Evolutionary conservation across 1,140 invertebrate species (phyloP), one percentile per base, ranked within the genome.

Genomic region (Episyrphus balteatus): DNA sequence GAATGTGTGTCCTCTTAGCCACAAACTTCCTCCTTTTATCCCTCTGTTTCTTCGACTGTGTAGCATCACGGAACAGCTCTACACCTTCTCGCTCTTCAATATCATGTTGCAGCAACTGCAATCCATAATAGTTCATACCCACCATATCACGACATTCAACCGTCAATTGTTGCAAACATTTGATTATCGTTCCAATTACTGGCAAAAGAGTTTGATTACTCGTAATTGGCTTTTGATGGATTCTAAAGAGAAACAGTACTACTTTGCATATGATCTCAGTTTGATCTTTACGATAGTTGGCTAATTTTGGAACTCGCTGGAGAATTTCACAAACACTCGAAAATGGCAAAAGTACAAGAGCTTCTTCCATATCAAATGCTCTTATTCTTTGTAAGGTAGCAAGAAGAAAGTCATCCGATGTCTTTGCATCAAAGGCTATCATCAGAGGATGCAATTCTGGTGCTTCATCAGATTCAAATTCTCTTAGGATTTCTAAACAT

Each of bases 291-390:
- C 78, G 72, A 51, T 77, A 71, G 17, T 76, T 70, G 1, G 91
- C 70, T 19, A 93, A 66, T 2, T 69, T 64, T 1, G 83, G 79
- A 36, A 97, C 61, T 52, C 82, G 71, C 48, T 81, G 68, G 1
- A 98, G 72, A 42, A 98, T 74, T 40, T 91, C 79, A 55, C 82
- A 82, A 0, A 92, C 86, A 44, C 80, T 76, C 19, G 80, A 76
- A 59, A 93, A 92, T 15, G 92, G 89, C 19, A 98, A 69, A 9
- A 94, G 70, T 0, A 97, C 61, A 3, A 98, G 70, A 0, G 88
- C 78, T 70, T 95, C 89, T 68, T 97, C 91, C 37, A 98, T 69
- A 62, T 97, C 91, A 67, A 91, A 85, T 3, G 82, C 70, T 47
- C 84, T 81, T 55, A 95, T 83, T 56, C 79, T 80, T 58, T 76